phyloP scores from a whole-genome alignment of 2,888 invertebrate species.

The Drosophila helvetica region DNA sequence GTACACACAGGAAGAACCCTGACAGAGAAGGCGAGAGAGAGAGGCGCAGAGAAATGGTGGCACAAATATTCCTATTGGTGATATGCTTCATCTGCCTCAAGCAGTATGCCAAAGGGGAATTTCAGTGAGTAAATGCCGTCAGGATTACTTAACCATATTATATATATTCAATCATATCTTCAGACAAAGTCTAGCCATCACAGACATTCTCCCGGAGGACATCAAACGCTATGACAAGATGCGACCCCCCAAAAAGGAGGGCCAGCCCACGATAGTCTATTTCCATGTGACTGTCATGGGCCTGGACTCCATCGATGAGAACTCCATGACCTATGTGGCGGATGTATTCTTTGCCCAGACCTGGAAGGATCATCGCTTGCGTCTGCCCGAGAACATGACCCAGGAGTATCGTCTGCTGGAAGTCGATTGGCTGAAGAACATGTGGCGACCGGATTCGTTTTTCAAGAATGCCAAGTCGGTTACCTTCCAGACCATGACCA shows the following conservation, averaged over 20 bases:
- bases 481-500: slow-evolving; percentile 97
- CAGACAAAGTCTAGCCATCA: slow-evolving; percentile 89
- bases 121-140: slow-evolving; percentile 80
- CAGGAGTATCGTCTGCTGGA: slow-evolving; percentile 94
- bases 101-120: slow-evolving; percentile 81
- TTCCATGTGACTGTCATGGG: slow-evolving; percentile 98
- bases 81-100: slow-evolving; percentile 82
- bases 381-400: slow-evolving; percentile 96
- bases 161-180: neutral
- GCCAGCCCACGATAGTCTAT: slow-evolving; percentile 93
- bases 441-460: slow-evolving; percentile 97
- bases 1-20: slow-evolving; percentile 31
- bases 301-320: slow-evolving; percentile 97
- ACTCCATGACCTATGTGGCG: slow-evolving; percentile 97
- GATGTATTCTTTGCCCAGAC: slow-evolving; percentile 97
- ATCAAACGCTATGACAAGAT: slow-evolving; percentile 95
- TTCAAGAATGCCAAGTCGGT: slow-evolving; percentile 97
- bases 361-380: slow-evolving; percentile 94
- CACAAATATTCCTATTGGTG: slow-evolving; percentile 80
- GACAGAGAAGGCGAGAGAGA: slow-evolving; percentile 13
- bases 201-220: slow-evolving; percentile 93
- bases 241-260: slow-evolving; percentile 95
- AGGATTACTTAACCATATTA: no score
- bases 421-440: slow-evolving; percentile 95
- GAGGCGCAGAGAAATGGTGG: slow-evolving; percentile 74